A percentile compares a stretch with the other conserved stretches of the same genome.
These are phyloP conservation scores for Ochropacha duplaris DNA, from an alignment of 2,888 invertebrate species.

Conservation along the genomic window DNA sequence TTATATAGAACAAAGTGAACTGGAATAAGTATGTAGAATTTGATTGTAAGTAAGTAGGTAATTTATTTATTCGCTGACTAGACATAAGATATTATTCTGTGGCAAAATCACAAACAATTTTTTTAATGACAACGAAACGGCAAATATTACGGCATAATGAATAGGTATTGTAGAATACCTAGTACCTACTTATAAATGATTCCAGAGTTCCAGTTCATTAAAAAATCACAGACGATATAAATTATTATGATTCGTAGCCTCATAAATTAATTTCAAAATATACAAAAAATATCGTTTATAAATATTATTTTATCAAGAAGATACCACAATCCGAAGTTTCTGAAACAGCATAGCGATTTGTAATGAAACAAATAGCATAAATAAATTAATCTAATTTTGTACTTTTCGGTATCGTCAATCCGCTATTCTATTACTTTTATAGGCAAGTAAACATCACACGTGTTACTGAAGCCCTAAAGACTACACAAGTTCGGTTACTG, in stretches of 20 bases:
- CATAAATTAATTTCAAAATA: slow-evolving; percentile 25
- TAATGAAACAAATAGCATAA: slow-evolving; percentile 9
- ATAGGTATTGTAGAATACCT: neutral
- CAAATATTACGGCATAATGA: neutral
- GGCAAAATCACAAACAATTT: neutral
- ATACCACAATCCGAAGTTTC: neutral
- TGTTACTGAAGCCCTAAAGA: slow-evolving; percentile 34
- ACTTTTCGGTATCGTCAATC: slow-evolving; percentile 50
- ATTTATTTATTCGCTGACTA: slow-evolving; percentile 16
- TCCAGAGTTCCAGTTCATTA: slow-evolving; percentile 41
- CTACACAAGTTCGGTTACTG: slow-evolving; percentile 44
- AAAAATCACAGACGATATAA: slow-evolving; percentile 44
- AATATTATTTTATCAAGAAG: neutral
- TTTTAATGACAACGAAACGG: neutral
- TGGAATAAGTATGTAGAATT: neutral
- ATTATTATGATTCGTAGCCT: slow-evolving; percentile 38
- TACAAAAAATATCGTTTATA: neutral
- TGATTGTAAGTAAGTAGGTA: neutral
- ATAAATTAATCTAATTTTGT: slow-evolving; percentile 52
- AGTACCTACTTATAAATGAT: slow-evolving; percentile 4
- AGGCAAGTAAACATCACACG: slow-evolving; percentile 41
- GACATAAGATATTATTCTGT: slow-evolving; percentile 16
- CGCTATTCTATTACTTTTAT: slow-evolving; percentile 18
- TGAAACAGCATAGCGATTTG: neutral
- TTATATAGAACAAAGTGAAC: neutral